Evolutionary conservation across 2,888 invertebrate genomes (phyloP).

Genomic region (Cremastinae sp.): DNA sequence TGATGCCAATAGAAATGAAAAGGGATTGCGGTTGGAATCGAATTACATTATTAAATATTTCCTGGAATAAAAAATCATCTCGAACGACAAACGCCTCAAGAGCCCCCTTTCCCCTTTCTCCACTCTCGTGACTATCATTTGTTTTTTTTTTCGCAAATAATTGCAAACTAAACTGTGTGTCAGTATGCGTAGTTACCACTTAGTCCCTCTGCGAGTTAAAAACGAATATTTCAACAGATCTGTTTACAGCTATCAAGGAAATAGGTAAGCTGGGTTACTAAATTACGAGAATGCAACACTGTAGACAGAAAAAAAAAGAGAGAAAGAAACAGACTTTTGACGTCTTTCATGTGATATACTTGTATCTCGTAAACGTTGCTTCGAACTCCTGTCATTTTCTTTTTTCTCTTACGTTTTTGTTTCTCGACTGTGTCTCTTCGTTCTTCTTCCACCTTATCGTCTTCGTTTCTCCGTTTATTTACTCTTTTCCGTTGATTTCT

Average conservation of each 20-base stretch:
- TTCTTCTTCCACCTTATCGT: constrained; percentile 12
- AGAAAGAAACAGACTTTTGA: constrained; percentile 65
- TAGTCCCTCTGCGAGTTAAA: constrained; percentile 22
- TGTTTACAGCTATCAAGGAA: constrained; percentile 80
- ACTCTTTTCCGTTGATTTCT: constrained; percentile 9
- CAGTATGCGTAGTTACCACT: constrained; percentile 48
- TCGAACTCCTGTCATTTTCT: constrained; percentile 1
- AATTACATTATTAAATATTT: too few species aligned
- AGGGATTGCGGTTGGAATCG: background rate
- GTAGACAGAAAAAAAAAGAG: constrained; percentile 59
- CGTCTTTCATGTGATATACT: background rate
- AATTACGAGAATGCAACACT: constrained; percentile 75
- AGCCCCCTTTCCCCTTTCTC: background rate
- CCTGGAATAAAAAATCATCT: background rate
- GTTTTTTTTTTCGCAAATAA: constrained; percentile 25
- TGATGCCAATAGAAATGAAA: background rate
- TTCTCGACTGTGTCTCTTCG: constrained; percentile 12
- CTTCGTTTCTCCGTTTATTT: constrained; percentile 15
- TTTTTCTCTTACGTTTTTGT: constrained; percentile 51
- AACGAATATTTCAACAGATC: constrained; percentile 71
- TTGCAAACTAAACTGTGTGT: constrained; percentile 50
- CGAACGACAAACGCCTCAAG: background rate
- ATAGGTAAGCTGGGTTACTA: constrained; percentile 78
- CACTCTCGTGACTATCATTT: constrained; percentile 21
- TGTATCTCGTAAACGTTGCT: constrained; percentile 61